Percentiles rank a stretch among this genome's conserved stretches.
phyloP scores from a whole-genome alignment of 2,113 vertebrate species.

The Cyanoramphus novaezelandiae region DNA sequence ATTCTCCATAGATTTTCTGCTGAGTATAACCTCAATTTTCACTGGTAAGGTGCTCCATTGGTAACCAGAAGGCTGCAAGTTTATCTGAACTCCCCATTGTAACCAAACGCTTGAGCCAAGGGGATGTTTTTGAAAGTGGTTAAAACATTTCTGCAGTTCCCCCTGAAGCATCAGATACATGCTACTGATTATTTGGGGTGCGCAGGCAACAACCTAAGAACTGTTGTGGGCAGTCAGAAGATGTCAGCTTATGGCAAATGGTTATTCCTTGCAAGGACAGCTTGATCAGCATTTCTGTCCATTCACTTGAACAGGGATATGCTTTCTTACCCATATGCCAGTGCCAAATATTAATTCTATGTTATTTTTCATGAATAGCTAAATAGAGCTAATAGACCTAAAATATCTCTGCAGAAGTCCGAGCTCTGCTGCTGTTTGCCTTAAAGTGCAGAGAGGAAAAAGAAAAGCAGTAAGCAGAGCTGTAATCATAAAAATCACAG shows the following conservation, averaged over 20 bases:
- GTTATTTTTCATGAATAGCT: background rate
- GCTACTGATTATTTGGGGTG: background rate
- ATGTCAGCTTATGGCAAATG: background rate
- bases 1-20: background rate
- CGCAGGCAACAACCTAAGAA: background rate
- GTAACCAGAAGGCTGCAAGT: background rate
- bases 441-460: background rate
- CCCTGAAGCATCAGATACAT: background rate
- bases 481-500: background rate
- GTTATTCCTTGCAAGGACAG: background rate
- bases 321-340: background rate
- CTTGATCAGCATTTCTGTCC: background rate
- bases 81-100: background rate
- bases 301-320: background rate
- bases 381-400: background rate
- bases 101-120: background rate
- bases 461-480: background rate
- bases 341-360: background rate
- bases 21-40: accelerated
- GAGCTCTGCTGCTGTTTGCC: background rate
- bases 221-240: background rate
- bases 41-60: accelerated
- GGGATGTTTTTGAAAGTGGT: background rate
- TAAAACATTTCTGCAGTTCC: background rate
- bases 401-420: background rate